Conservation (phyloP, 2,113 vertebrate species). For the Natator depressus region DNA sequence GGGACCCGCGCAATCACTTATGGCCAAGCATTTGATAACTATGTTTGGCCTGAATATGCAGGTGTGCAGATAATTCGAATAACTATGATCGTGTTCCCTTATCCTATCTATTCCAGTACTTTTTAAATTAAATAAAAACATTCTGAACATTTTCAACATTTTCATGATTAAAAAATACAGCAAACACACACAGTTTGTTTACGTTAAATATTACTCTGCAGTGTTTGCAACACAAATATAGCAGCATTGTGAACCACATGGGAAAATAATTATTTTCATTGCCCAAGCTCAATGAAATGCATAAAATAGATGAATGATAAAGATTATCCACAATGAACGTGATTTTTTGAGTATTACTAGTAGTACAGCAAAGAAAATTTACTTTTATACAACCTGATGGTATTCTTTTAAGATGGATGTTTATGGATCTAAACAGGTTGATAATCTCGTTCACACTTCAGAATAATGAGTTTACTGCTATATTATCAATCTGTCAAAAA, state of each 20-base stretch:
- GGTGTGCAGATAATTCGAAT: background rate
- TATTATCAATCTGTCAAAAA: background rate
- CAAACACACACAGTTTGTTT: background rate
- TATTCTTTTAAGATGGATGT: background rate
- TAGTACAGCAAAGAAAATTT: background rate
- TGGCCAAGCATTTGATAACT: background rate
- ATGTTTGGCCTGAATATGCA: background rate
- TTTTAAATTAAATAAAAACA: background rate
- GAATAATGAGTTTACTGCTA: background rate
- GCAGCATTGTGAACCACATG: background rate
- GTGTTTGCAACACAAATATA: background rate
- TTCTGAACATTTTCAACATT: background rate
- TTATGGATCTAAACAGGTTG: background rate
- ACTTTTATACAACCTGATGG: background rate
- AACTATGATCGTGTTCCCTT: background rate
- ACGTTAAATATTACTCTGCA: background rate
- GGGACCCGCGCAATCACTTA: background rate
- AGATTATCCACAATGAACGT: background rate
- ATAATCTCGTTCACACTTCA: background rate
- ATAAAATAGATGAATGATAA: background rate
- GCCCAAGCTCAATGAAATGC: background rate
- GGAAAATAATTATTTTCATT: background rate
- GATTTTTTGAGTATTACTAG: background rate
- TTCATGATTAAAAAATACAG: background rate
- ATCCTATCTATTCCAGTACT: background rate